Evolutionary conservation across 1,140 invertebrate genomes (phyloP).

Genomic region (Megathymus violae): DNA sequence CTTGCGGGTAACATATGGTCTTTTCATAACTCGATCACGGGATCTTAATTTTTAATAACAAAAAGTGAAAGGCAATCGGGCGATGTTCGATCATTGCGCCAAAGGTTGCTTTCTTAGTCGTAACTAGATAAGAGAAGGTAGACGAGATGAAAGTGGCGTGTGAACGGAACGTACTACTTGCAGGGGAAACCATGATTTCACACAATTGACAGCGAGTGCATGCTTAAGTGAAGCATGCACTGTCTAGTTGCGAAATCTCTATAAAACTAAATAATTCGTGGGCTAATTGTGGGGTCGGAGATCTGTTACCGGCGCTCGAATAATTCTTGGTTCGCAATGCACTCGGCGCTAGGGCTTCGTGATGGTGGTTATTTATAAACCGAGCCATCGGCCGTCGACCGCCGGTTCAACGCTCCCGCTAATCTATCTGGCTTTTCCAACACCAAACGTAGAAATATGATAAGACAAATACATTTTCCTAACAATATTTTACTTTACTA

Average conservation of each 20-base stretch:
- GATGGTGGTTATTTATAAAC: conserved; percentile 60
- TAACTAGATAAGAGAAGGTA: conserved; percentile 60
- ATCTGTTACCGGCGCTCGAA: conserved; percentile 9
- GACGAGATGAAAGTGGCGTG: conserved; percentile 69
- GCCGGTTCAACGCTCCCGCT: conserved; percentile 47
- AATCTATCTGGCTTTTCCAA: conserved; percentile 46
- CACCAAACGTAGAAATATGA: conserved; percentile 42
- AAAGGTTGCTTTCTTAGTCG: conserved; percentile 64
- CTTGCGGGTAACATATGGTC: too few species aligned
- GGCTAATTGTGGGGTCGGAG: not conserved
- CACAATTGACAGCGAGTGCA: conserved; percentile 2
- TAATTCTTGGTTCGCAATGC: conserved; percentile 36
- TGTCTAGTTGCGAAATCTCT: not conserved
- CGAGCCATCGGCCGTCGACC: conserved; percentile 46
- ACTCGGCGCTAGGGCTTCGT: conserved; percentile 43
- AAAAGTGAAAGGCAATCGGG: conserved; percentile 73
- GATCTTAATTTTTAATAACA: conserved; percentile 46
- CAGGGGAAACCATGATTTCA: conserved; percentile 49
- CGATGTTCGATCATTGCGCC: conserved; percentile 44
- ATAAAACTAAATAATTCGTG: conserved; percentile 1
- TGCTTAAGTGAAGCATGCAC: conserved; percentile 1
- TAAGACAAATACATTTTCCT: conserved; percentile 43
- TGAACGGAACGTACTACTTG: conserved; percentile 54
- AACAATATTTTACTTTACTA: not conserved
- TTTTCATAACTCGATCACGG: conserved; percentile 7